Evolutionary conservation across 1,140 invertebrate genomes (phyloP), one percentile per base, ranked within the genome.

Genomic region (Diorhabda carinulata): DNA sequence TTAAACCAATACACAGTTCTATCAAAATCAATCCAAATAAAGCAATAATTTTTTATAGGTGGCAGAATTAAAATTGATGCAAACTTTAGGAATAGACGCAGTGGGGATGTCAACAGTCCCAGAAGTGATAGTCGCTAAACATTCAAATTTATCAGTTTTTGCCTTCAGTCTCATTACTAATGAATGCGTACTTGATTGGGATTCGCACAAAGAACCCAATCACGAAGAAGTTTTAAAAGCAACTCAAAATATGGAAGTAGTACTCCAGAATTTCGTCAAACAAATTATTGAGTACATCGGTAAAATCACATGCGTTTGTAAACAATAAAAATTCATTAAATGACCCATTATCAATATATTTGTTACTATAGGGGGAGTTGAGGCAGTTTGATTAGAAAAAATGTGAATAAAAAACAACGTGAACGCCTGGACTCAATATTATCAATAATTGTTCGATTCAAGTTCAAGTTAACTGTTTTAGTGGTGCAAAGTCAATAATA

Each of bases 121-220:
- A 58, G 92, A 97, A 83, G 93, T 95, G 1, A 88, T 96, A 44
- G 92, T 90, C 0, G 97, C 95, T 0, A 84, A 89, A 41, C 96
- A 98, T 80, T 96, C 93, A 79, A 93, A 95, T 65, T 87, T 98
- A 78, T 89, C 87, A 47, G 92, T 96, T 1, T 92, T 98, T 74
- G 94, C 91, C 0, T 90, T 98, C 77, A 95, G 93, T 72, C 82
- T 98, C 44, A 94, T 98, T 72, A 97, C 96, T 25, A 98, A 98
- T 81, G 86, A 89, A 71, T 95, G 93, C 74, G 83, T 93, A 6
- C 89, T 85, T 25, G 90, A 94, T 63, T 96, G 97, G 76, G 91
- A 95, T 59, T 83, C 85, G 5, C 83, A 88, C n/a, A 81, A 83
- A 0, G 86, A 90, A 74, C 88, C 93, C 1, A 93, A 91, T 77